A percentile compares a stretch with the other conserved stretches of the same genome.
phyloP scores from a whole-genome alignment of 2,113 vertebrate species.

The Oryzias melastigma region DNA sequence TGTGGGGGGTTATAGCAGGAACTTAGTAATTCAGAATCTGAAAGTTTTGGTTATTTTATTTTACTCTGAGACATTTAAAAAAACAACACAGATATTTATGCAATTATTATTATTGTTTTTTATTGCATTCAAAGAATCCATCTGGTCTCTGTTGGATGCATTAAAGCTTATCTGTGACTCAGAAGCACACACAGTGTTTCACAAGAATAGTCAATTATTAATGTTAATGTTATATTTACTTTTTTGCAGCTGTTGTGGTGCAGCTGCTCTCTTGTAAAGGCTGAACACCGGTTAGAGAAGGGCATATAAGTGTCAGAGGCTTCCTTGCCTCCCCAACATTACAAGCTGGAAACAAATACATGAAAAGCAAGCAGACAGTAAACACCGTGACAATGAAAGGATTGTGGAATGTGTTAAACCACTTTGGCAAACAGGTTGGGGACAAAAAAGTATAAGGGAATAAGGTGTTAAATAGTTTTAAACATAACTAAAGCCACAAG shows the following conservation, averaged over 20 bases:
- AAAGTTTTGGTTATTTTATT: too few relatives aligned
- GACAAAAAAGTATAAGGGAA: slow-evolving; percentile 36
- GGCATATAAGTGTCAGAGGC: slow-evolving; percentile 42
- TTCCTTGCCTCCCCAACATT: slow-evolving; percentile 26
- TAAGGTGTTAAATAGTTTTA: slow-evolving; percentile 37
- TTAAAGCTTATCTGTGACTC: not conserved
- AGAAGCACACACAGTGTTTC: not conserved
- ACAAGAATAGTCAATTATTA: slow-evolving; percentile 15
- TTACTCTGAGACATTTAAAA: too few relatives aligned
- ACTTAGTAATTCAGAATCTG: too few relatives aligned
- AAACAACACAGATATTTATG: too few relatives aligned
- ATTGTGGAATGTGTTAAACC: slow-evolving; percentile 29
- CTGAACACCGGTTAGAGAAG: slow-evolving; percentile 19
- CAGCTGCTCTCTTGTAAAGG: slow-evolving; percentile 35
- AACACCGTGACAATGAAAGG: slow-evolving; percentile 11
- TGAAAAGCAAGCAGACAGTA: slow-evolving; percentile 6
- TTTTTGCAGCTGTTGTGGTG: slow-evolving; percentile 22
- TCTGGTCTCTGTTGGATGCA: not conserved
- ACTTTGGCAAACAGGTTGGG: slow-evolving; percentile 37
- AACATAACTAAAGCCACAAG: slow-evolving; percentile 37
- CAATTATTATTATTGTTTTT: not conserved
- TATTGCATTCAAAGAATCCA: not conserved
- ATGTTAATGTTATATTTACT: slow-evolving; percentile 22
- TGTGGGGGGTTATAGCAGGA: too few relatives aligned
- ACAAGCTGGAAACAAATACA: slow-evolving; percentile 16